Evolutionary conservation across 2,113 vertebrate genomes (phyloP).

Genomic region (Epinephelus moara): DNA sequence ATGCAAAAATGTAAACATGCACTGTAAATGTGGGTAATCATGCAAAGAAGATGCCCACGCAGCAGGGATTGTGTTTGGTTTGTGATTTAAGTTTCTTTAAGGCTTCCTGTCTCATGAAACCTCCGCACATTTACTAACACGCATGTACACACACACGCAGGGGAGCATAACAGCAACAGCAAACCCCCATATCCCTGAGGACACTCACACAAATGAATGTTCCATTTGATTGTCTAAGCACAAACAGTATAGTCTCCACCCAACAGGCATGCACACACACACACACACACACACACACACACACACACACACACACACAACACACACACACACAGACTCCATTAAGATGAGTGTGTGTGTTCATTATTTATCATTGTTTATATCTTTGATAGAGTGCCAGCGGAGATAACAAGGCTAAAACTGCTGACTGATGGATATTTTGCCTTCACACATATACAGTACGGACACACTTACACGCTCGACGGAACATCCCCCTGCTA

Average conservation of each 20-base stretch:
- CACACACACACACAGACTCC: constrained; percentile 30
- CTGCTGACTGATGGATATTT: constrained; percentile 70
- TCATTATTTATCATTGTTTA: constrained; percentile 74
- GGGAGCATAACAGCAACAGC: constrained; percentile 19
- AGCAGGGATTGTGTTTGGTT: not conserved
- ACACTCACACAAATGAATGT: constrained; percentile 24
- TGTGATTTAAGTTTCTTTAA: constrained; percentile 15
- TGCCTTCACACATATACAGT: constrained; percentile 27
- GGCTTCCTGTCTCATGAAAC: not conserved
- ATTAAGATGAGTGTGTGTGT: constrained; percentile 61
- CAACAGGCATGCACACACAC: not conserved
- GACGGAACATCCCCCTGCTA: constrained; percentile 15
- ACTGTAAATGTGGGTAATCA: not conserved
- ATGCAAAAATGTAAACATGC: constrained; percentile 8
- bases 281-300: constrained; percentile 17
- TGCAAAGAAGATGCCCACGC: constrained; percentile 10
- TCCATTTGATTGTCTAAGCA: constrained; percentile 30
- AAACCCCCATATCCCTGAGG: constrained; percentile 27
- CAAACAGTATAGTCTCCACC: not conserved
- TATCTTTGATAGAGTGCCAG: constrained; percentile 66
- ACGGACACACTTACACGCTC: constrained; percentile 26
- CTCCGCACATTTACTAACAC: not conserved
- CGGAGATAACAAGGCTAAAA: constrained; percentile 70
- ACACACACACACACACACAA: not conserved
- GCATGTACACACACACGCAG: not conserved